phyloP scores from a whole-genome alignment of 2,113 vertebrate species.

The Alethe castanea region DNA sequence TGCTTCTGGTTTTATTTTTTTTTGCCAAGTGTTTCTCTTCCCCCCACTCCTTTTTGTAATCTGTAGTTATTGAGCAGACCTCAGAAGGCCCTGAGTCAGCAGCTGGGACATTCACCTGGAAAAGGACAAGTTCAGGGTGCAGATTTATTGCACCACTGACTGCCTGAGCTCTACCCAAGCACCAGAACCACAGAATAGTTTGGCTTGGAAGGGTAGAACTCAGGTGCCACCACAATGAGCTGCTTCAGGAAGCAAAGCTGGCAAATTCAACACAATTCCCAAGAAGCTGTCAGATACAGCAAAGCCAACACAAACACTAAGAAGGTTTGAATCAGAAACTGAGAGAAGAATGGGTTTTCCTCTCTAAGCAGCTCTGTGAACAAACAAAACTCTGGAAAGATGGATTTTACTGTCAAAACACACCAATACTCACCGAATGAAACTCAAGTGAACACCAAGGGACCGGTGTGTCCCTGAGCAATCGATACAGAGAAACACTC shows the following conservation, averaged over 20 bases:
- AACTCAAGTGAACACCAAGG: constrained; percentile 92
- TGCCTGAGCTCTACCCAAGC: neutral
- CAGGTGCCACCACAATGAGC: neutral
- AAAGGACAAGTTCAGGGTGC: neutral
- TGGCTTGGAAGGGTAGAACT: neutral
- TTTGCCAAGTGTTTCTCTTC: neutral
- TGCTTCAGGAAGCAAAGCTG: neutral
- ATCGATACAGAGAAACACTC: constrained; percentile 95
- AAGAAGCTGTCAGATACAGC: neutral
- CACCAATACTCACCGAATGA: constrained; percentile 81
- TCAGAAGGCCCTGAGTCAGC: neutral
- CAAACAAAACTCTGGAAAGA: neutral
- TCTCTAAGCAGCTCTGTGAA: neutral
- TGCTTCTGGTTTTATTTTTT: neutral
- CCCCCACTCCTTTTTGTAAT: rapidly evolving
- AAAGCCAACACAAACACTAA: neutral
- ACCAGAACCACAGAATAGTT: neutral
- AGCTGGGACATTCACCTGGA: neutral
- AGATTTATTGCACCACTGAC: neutral
- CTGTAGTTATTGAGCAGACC: neutral
- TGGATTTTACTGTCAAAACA: neutral
- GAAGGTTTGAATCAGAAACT: neutral
- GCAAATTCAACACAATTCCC: neutral
- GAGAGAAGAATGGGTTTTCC: neutral
- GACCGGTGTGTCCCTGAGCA: constrained; percentile 94